Base-by-base conservation (phyloP, 2,888 invertebrate species). In the Cryptocheilus praepositus region DNA sequence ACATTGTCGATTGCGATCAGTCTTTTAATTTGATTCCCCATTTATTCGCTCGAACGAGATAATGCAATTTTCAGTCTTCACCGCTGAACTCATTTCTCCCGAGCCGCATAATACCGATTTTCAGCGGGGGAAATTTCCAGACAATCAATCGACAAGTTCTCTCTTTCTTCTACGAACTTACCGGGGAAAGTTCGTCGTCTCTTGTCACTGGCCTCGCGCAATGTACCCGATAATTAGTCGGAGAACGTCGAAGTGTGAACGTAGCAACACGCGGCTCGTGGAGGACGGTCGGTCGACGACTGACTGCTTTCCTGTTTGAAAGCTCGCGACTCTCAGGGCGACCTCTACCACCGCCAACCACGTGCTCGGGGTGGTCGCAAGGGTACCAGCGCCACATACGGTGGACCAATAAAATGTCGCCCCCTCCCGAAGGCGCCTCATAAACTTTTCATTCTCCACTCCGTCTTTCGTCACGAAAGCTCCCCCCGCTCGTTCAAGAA, bases 201-300 rank as follows among this genome's bases (percentile, higher is more conserved):
- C 25, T 53, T 28, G 19, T 18, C 28, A 28, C 28, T 19, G 36
- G 13, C 13, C 2, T 16, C 18, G 0, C 5, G 4, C 3, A 55
- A 0, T 19, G 19, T 13, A 56, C 15, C 19, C 59, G 19, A 52
- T 44, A 36, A 36, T 36, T 36, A 36, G 73, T 73, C 67, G 36
- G 13, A 16, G 43, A 46, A n/a, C 36, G 15, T 8, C 25, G 0
- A 4, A 22, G 5, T 16, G 16, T 22, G 44, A 21, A 54, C 68
- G 53, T 36, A 11, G 65, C 53, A 70, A 79, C 74, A 76, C 75
- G 78, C 77, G 73, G 65, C 71, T 80, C 71, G 70, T 76, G 76
- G 67, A 67, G 70, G 73, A 79, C 82, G 80, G 84, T 76, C 86
- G 81, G 82, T 76, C 79, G 84, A 73, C 80, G 80, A 85, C 85